phyloP scores from a whole-genome alignment of 2,888 invertebrate species.

The Drosophila tanythrix region DNA sequence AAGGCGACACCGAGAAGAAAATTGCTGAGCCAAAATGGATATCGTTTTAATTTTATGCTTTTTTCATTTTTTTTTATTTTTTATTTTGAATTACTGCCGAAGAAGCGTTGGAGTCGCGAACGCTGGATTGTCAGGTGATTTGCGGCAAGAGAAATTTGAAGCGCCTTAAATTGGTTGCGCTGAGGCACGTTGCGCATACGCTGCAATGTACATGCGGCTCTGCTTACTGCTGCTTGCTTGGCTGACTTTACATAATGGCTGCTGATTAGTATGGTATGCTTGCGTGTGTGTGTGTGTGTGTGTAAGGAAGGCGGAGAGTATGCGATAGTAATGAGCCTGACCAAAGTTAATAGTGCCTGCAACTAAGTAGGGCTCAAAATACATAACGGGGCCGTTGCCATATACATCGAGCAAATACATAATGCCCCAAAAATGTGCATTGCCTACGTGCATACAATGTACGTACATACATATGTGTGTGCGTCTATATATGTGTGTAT shows the following conservation, averaged over 20 bases:
- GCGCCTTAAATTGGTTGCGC: constrained; percentile 54
- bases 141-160: constrained; percentile 57
- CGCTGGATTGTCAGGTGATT: constrained; percentile 51
- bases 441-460: constrained; percentile 21
- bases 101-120: constrained; percentile 27
- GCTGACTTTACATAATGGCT: constrained; percentile 73
- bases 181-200: constrained; percentile 58
- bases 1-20: constrained; percentile 53
- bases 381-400: constrained; percentile 58
- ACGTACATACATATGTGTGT: constrained; percentile 26
- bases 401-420: constrained; percentile 44
- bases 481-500: constrained; percentile 29
- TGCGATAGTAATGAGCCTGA: constrained; percentile 54
- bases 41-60: constrained; percentile 69
- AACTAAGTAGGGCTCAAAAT: constrained; percentile 71
- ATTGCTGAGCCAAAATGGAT: constrained; percentile 75
- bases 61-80: constrained; percentile 4
- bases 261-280: constrained; percentile 64
- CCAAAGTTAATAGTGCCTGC: constrained; percentile 67
- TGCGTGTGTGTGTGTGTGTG: constrained; percentile 4
- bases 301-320: constrained; percentile 2
- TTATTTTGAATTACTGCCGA: constrained; percentile 57
- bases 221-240: constrained; percentile 47
- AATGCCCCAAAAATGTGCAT: constrained; percentile 59
- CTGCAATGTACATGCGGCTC: constrained; percentile 42